Conservation (phyloP, 2,888 invertebrate species). For the Spialia ferax region DNA sequence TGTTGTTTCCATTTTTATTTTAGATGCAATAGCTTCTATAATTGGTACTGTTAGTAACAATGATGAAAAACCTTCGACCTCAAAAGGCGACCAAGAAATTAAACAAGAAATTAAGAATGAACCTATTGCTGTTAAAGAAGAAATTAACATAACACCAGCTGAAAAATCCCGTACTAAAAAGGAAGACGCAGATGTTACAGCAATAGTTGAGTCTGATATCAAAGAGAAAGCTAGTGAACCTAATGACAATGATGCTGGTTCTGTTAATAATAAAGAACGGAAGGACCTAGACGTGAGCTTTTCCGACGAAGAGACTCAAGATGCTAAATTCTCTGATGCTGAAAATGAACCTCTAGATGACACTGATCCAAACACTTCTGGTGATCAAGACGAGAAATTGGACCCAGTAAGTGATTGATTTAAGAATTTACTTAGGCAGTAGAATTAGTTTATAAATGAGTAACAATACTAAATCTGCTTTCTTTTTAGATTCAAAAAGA, state of each 20-base stretch:
- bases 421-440: too few relatives aligned
- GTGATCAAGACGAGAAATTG: constrained; percentile 37
- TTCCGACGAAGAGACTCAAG: constrained; percentile 27
- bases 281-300: not conserved
- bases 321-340: constrained; percentile 22
- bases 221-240: not conserved
- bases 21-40: constrained; percentile 78
- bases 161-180: not conserved
- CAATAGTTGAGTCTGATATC: not conserved
- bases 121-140: not conserved
- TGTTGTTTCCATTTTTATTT: constrained; percentile 22
- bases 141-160: not conserved
- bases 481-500: constrained; percentile 64
- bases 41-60: constrained; percentile 63
- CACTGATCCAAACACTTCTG: constrained; percentile 13
- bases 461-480: not conserved
- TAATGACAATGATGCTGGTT: constrained; percentile 17
- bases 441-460: not conserved
- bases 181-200: not conserved
- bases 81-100: not conserved
- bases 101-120: constrained; percentile 28
- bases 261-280: constrained; percentile 6
- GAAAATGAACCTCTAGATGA: constrained; percentile 27
- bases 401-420: constrained; percentile 39
- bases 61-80: constrained; percentile 17